Base-by-base conservation (phyloP, 2,797 vertebrate species). In the Pipistrellus kuhlii region DNA sequence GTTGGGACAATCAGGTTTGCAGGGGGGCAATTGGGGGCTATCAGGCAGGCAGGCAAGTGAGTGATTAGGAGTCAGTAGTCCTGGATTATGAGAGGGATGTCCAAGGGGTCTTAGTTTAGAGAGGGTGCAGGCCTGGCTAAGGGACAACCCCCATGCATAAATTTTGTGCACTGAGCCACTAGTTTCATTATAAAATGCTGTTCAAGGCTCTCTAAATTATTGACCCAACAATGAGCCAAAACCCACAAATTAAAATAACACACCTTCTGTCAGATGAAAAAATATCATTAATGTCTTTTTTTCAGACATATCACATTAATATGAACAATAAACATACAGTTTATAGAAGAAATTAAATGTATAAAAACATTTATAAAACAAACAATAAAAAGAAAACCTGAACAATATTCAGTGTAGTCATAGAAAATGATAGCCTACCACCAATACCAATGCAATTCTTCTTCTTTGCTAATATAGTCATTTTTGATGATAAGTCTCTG, bases 141-240 rank as follows among this genome's bases (percentile, higher is more conserved):
- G 53, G 53, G 53, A 55, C 53, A 55, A 8, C 53, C 18, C 51
- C 51, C 53, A 9, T 55, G 53, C 20, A 55, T 8, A 55, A 23
- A 55, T 23, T 55, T 55, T 7, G 0, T 55, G 20, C 20, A 21
- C 8, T 3, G 8, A 6, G 53, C 20, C 53, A 55, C 53, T 55
- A 55, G 53, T 55, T 89, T 82, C 13, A 80, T 80, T 76, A 46
- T 57, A 41, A 84, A 93, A 32, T 30, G 6, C 17, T 68, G 0
- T 88, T 92, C n/a, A 68, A 82, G 25, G 3, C 21, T 93, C 46
- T 86, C 38, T 76, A 62, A 90, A 69, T 78, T 84, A 41, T 72
- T 85, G 57, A 91, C 23, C 41, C n/a, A 71, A 12, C 18, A 27
- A 20, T 25, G 12, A 80, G 32, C 71, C 18, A 83, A 85, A 94